These are phyloP conservation scores for Liasis olivaceus DNA, from an alignment of 2,797 vertebrate species.

Conservation along the genomic window DNA sequence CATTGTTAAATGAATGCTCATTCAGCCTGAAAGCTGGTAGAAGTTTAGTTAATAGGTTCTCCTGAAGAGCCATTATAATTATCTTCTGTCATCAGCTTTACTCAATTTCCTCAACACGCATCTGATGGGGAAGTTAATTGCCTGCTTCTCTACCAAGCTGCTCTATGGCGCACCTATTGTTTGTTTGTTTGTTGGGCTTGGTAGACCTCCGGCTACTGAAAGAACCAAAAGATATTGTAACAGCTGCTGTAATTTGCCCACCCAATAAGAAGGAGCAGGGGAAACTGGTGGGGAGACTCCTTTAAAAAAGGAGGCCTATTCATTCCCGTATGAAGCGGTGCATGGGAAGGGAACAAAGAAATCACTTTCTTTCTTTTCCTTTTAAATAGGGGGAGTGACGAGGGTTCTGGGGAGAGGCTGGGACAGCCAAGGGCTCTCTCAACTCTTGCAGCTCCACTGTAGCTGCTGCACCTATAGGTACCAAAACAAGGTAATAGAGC, in stretches of 20 bases:
- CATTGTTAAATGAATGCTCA: slow-evolving; percentile 42
- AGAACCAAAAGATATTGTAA: not conserved
- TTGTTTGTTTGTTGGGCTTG: not conserved
- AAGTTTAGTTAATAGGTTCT: slow-evolving; percentile 46
- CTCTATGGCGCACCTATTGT: not conserved
- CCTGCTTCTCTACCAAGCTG: slow-evolving; percentile 37
- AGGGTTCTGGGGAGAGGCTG: not conserved
- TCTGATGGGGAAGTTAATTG: slow-evolving; percentile 34
- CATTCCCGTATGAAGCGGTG: not conserved
- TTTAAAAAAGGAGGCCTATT: not conserved
- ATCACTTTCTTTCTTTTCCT: not conserved
- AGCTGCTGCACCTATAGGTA: slow-evolving; percentile 17
- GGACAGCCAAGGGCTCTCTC: not conserved
- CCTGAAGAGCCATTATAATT: slow-evolving; percentile 10
- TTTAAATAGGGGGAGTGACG: not conserved
- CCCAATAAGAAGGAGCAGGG: not conserved
- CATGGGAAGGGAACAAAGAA: not conserved
- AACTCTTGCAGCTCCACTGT: not conserved
- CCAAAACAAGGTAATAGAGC: slow-evolving; percentile 30
- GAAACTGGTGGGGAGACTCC: not conserved
- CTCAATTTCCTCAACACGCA: slow-evolving; percentile 32
- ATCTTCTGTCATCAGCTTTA: slow-evolving; percentile 26
- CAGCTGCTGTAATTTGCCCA: not conserved
- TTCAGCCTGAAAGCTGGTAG: slow-evolving; percentile 13
- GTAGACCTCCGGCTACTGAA: not conserved